A percentile compares a stretch with the other conserved stretches of the same genome.
phyloP scores from a whole-genome alignment of 37 sponge, comb jelly and placozoan species.

The Geodia barretti region DNA sequence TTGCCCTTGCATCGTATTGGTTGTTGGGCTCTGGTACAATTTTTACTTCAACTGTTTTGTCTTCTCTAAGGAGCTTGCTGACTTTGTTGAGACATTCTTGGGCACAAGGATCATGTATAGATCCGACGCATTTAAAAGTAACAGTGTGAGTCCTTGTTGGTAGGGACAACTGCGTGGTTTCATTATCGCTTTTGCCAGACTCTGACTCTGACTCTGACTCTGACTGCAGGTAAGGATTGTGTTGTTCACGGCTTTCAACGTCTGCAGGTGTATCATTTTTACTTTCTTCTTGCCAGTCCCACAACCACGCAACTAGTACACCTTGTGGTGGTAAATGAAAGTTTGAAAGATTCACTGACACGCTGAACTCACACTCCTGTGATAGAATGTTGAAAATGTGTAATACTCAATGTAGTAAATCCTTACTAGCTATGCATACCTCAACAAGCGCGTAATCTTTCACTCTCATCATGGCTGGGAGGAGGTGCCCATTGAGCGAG shows the following conservation, averaged over 20 bases:
- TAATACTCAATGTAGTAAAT: too few relatives aligned
- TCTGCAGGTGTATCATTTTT: not conserved
- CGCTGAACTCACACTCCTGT: not conserved
- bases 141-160: conserved; percentile 7
- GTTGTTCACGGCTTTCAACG: not conserved
- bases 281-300: not conserved
- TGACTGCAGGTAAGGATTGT: not conserved
- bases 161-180: too few relatives aligned
- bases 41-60: conserved; percentile 13
- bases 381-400: not conserved
- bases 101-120: not conserved
- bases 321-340: conserved; percentile 9
- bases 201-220: not conserved
- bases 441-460: too few relatives aligned
- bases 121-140: conserved; percentile 30
- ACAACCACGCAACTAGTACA: not conserved
- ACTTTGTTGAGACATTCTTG: not conserved
- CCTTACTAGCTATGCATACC: too few relatives aligned
- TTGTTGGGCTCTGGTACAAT: conserved; percentile 27
- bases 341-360: not conserved
- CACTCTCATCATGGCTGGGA: conserved; percentile 19
- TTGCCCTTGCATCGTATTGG: conserved; percentile 19
- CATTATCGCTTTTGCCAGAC: not conserved
- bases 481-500: not conserved
- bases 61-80: not conserved